Percentiles rank a stretch among this genome's conserved stretches.
phyloP scores from a whole-genome alignment of 2,113 vertebrate genomes.

The Paradisaea rubra region DNA sequence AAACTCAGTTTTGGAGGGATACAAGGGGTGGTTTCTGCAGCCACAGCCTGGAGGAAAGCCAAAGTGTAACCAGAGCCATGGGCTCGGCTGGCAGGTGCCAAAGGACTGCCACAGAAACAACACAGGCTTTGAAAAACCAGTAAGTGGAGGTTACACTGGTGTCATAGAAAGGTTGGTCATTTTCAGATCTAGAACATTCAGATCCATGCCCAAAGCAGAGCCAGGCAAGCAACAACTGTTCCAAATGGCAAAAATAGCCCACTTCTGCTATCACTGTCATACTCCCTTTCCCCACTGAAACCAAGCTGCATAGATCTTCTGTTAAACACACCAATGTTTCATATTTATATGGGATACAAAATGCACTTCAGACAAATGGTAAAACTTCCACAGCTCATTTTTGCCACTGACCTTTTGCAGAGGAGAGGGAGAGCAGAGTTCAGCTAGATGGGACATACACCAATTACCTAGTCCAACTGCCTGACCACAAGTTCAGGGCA shows the following conservation, averaged over 20 bases:
- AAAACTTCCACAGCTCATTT: not conserved
- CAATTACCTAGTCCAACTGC: not conserved
- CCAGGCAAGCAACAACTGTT: not conserved
- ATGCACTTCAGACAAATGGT: not conserved
- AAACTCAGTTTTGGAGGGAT: not conserved
- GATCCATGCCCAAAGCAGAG: not conserved
- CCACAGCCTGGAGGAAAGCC: not conserved
- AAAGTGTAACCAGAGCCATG: not conserved
- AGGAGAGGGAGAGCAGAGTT: not conserved
- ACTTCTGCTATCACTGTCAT: not conserved
- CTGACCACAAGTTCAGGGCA: not conserved
- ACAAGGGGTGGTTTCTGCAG: not conserved
- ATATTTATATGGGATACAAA: not conserved
- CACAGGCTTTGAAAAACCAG: not conserved
- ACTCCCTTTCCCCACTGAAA: not conserved
- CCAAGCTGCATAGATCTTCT: not conserved
- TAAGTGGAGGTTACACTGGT: not conserved
- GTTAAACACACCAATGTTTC: not conserved
- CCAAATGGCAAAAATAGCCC: not conserved
- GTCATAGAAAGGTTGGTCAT: not conserved
- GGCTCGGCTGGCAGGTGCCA: not conserved
- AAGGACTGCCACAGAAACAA: fast-evolving
- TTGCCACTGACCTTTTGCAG: not conserved
- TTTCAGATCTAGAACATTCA: not conserved
- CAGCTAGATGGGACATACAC: not conserved